Evolutionary conservation across 2,113 vertebrate genomes (phyloP).

Genomic region (Ramphastos sulfuratus): DNA sequence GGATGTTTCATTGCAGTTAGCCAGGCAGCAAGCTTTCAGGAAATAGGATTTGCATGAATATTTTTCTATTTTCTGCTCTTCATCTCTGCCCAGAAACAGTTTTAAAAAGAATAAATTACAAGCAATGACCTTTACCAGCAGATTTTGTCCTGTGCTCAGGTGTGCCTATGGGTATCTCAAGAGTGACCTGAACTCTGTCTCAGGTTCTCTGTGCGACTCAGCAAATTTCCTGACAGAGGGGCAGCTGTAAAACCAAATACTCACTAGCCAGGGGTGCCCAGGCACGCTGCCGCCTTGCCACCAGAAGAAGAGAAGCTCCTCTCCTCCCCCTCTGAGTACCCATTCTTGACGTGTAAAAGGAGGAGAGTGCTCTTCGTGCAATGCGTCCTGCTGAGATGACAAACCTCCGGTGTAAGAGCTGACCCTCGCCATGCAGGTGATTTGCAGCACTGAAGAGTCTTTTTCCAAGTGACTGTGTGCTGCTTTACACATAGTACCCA

Average conservation of each 20-base stretch:
- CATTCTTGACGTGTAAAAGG: not conserved
- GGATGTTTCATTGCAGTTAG: not conserved
- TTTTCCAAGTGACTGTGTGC: not conserved
- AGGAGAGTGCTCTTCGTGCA: not conserved
- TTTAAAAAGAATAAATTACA: not conserved
- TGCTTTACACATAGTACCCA: not conserved
- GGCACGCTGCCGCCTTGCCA: not conserved
- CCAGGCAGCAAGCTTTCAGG: not conserved
- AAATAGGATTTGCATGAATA: not conserved
- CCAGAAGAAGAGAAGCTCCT: not conserved
- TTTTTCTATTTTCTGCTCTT: not conserved
- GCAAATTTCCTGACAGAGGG: not conserved
- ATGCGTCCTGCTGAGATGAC: not conserved
- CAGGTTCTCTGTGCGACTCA: not conserved
- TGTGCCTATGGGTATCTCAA: not conserved
- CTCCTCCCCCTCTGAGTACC: not conserved
- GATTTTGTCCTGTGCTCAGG: not conserved
- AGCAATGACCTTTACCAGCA: not conserved
- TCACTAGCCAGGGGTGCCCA: not conserved
- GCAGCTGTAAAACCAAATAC: not conserved
- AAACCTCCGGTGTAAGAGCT: not conserved
- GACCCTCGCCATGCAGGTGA: rapidly evolving
- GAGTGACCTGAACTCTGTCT: not conserved
- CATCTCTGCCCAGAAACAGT: not conserved
- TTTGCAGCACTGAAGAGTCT: not conserved